A percentile compares a stretch with the other conserved stretches of the same genome.
Conservation (phyloP, 37 sponge, comb jelly and placozoan species). For the Dysidea cf. avara region DNA sequence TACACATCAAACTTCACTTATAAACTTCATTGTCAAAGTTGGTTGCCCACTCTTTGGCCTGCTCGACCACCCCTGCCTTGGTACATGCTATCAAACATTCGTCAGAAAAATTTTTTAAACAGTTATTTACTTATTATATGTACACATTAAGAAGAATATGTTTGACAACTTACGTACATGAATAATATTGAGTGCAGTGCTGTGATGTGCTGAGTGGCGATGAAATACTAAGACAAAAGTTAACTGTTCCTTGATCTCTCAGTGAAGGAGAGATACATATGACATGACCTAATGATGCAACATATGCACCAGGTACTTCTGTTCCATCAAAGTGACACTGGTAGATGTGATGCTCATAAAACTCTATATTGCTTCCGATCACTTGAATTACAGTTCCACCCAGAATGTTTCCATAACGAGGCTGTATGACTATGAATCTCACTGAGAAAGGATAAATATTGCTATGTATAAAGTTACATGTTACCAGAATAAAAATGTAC, state of each 20-base stretch:
- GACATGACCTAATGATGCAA: background rate
- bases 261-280: slow-evolving; percentile 29
- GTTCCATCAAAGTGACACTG: slow-evolving; percentile 15
- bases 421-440: slow-evolving; percentile 13
- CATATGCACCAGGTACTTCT: slow-evolving; percentile 12
- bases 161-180: slow-evolving; percentile 12
- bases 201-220: background rate
- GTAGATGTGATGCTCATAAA: background rate
- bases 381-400: slow-evolving; percentile 20
- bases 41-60: no score
- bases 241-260: slow-evolving; percentile 5
- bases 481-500: no score
- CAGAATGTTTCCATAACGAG: slow-evolving; percentile 15
- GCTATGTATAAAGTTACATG: no score
- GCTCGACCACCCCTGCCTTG: no score
- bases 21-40: no score
- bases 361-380: background rate
- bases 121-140: no score
- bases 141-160: no score
- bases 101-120: no score
- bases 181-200: background rate
- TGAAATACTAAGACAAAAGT: slow-evolving; percentile 6
- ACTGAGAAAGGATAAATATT: no score
- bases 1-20: no score
- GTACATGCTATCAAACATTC: no score